These are phyloP conservation scores for Helobdella robusta DNA, from an alignment of 2,888 invertebrate genomes.

Conservation along the genomic window DNA sequence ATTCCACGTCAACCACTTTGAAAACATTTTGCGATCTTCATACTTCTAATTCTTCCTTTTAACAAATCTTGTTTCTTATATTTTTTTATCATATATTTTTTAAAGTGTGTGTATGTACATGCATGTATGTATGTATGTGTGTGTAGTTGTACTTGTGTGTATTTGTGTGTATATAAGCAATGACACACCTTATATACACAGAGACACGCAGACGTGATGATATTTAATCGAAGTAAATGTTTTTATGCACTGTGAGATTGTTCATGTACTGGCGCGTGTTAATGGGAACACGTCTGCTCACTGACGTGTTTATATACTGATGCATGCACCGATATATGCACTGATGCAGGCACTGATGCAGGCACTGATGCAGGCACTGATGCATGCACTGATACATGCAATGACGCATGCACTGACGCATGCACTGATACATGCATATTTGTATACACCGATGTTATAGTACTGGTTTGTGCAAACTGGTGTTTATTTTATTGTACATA, in stretches of 20 bases:
- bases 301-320: neutral
- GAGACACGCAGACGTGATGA: too few relatives aligned
- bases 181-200: too few relatives aligned
- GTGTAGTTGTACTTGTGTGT: neutral
- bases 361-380: neutral
- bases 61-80: too few relatives aligned
- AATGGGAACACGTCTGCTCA: neutral
- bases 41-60: too few relatives aligned
- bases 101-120: neutral
- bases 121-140: conserved; percentile 3
- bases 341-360: neutral
- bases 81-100: too few relatives aligned
- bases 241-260: neutral
- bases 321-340: neutral
- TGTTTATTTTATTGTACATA: too few relatives aligned
- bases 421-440: neutral
- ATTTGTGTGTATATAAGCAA: neutral
- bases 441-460: neutral
- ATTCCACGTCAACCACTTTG: too few relatives aligned
- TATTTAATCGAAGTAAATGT: too few relatives aligned
- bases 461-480: too few relatives aligned
- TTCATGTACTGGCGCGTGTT: neutral
- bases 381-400: neutral
- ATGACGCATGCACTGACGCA: neutral
- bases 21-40: too few relatives aligned